Evolutionary conservation across 2,888 invertebrate genomes (phyloP), one percentile per base, ranked within the genome.

Genomic region (Spilosoma lubricipeda): DNA sequence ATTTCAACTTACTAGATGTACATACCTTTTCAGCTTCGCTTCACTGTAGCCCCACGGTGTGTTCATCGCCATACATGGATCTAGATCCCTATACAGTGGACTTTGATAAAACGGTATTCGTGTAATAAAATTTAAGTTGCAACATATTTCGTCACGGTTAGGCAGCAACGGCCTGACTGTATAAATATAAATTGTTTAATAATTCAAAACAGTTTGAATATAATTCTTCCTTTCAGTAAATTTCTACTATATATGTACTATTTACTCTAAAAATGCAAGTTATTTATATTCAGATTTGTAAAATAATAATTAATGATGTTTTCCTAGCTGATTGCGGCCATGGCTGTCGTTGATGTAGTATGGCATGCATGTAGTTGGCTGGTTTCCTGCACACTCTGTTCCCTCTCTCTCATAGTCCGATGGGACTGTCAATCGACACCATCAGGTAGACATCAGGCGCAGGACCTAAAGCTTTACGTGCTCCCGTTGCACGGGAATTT

Each of bases 51-150:
- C 2, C 1, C 13, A n/a, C 77, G 71, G 70, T 72, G 36, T 42
- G 9, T 23, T 63, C 7, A 77, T 73, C 68, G 48, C 83, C 83
- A 36, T 85, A 83, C 74, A 83, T 79, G 85, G 83, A 70, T 75
- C 70, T 74, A 74, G 76, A 79, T 83, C 77, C 77, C 33, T 83
- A 79, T 85, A 83, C 71, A 81, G 81, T 59, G 56, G 73, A 77
- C 66, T 73, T 75, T 75, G 79, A 77, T 85, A 76, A 82, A 79
- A 80, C 77, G 79, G 84, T 82, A 74, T 67, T 45, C 39, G 18
- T 30, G 59, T 72, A 39, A 67, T 56, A 72, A 71, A 71, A 65
- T 65, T 66, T 52, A 64, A 71, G 59, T 13, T 15, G 13, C 27
- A 59, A 59, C 13, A 27, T 59, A 27, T 59, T 59, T 27, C 11